Evolutionary conservation across 2,113 vertebrate genomes (phyloP), one percentile per base, ranked within the genome.

Genomic region (Ovibos moschatus): DNA sequence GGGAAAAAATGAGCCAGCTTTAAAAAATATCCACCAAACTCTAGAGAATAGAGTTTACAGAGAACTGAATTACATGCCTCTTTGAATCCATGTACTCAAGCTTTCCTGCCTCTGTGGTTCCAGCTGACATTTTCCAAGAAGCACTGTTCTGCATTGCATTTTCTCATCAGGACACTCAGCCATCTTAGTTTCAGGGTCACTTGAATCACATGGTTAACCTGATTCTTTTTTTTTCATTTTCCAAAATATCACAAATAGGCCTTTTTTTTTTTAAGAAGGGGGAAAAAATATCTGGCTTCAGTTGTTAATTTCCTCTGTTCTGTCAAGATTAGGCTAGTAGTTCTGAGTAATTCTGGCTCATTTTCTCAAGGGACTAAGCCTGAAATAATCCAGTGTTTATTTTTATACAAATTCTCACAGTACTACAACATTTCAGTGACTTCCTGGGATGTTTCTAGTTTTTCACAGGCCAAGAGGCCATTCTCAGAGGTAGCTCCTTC

Each of bases 311-410:
- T 99, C 98, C 98, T 98, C 99, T 99, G 97, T 98, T 99, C 98
- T 99, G 98, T 99, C 98, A 99, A 99, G 98, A 98, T 98, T 99
- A 98, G 40, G 91, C 94, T 98, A 97, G 97, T 98, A 97, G 96
- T 97, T 98, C 98, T 98, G 98, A 99, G 98, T 98, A 99, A 99
- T 98, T 98, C 91, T 98, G 98, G 98, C 98, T 98, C 93, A 53
- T 98, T 98, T 99, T 99, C 99, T 98, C 98, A 98, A 98, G 99
- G 98, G 98, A 99, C 94, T 79, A 96, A 90, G 98, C 97, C 98
- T 99, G 99, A 99, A 99, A 99, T 99, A 99, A 99, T 99, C 98
- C 98, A 99, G 95, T 99, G 99, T 99, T 99, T 99, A 99, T 99
- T 99, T 99, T 99, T 98, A 99, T 98, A 98, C 98, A 99, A 98